phyloP scores from a whole-genome alignment of 2,888 invertebrate species.

The Nomada ruficornis region DNA sequence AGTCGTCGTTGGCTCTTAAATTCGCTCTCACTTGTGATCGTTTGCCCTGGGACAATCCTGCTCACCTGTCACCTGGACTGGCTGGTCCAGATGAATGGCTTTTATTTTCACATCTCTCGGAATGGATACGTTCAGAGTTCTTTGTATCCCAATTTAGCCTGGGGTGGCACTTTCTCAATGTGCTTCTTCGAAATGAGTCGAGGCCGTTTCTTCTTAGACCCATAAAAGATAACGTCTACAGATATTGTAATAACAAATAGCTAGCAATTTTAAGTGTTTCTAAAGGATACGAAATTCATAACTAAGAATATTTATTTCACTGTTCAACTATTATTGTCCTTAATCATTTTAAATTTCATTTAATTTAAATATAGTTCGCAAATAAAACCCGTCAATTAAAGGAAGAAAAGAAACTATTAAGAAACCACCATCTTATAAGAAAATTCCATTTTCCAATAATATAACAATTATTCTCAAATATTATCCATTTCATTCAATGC shows the following conservation, averaged over 20 bases:
- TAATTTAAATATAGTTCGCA: no score
- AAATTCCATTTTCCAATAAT: neutral
- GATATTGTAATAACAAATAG: neutral
- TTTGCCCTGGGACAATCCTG: conserved; percentile 57
- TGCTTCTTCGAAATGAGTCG: conserved; percentile 28
- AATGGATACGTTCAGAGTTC: conserved; percentile 40
- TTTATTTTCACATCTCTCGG: conserved; percentile 43
- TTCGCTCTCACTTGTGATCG: conserved; percentile 71
- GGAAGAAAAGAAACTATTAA: no score
- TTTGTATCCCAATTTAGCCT: conserved; percentile 45
- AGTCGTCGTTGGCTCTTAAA: conserved; percentile 75
- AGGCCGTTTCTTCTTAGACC: conserved; percentile 8
- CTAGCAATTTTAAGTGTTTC: no score
- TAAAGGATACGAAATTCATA: no score
- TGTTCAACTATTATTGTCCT: no score
- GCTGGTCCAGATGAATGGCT: conserved; percentile 2
- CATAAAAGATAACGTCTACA: neutral
- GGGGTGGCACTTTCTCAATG: conserved; percentile 2
- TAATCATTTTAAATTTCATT: no score
- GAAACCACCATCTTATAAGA: no score
- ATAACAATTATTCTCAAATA: neutral
- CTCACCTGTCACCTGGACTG: conserved; percentile 46
- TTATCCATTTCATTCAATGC: neutral
- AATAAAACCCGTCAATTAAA: no score
- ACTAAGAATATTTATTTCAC: no score